Evolutionary conservation across 2,113 vertebrate genomes (phyloP).

Genomic region (Shinisaurus crocodilurus): DNA sequence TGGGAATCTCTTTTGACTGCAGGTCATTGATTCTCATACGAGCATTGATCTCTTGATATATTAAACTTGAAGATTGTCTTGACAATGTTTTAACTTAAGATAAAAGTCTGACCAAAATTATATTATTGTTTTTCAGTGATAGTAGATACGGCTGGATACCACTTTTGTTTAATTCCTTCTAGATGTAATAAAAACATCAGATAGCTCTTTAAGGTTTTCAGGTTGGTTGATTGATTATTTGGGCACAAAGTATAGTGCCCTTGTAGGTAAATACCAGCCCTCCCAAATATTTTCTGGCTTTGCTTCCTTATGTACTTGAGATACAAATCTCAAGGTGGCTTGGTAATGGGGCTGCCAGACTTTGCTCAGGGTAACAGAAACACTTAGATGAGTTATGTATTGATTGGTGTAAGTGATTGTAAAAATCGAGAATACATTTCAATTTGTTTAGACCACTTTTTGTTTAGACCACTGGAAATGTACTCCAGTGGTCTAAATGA

Average conservation of each 20-base stretch:
- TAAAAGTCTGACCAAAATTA: background rate
- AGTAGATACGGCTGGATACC: background rate
- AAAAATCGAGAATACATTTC: background rate
- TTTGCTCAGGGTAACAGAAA: background rate
- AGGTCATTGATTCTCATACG: background rate
- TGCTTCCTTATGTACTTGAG: background rate
- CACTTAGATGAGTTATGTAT: background rate
- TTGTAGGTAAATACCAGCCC: background rate
- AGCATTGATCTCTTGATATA: background rate
- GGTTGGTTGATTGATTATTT: background rate
- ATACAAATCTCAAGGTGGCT: background rate
- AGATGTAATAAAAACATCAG: background rate
- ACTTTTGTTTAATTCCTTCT: background rate
- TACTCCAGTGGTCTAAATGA: no score
- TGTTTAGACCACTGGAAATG: no score
- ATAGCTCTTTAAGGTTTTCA: background rate
- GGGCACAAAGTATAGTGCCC: background rate
- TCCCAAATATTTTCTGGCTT: background rate
- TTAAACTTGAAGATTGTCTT: background rate
- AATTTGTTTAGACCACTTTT: no score
- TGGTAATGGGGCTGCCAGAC: background rate
- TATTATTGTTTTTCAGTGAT: no score
- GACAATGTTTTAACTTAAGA: background rate
- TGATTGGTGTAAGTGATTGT: background rate
- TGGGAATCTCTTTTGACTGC: background rate